Evolutionary conservation across 2,113 vertebrate genomes (phyloP), one percentile per base, ranked within the genome.

Genomic region (Atrichornis clamosus): DNA sequence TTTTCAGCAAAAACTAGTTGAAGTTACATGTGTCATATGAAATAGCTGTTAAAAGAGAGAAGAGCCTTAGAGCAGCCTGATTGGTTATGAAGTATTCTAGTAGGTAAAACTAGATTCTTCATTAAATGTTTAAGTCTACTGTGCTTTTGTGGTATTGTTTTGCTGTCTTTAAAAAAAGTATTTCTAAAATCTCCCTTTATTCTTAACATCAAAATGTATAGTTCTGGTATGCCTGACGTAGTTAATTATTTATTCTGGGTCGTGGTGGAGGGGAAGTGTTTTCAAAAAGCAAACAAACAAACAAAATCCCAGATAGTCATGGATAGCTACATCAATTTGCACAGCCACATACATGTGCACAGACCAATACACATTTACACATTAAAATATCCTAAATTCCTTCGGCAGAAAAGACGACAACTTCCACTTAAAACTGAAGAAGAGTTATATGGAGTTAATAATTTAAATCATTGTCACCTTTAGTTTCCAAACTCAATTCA

Each of bases 211-310:
- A 0, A 13, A 92, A 85, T 13, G 4, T n/a, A 10, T 28, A 27
- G 32, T 87, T 90, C 26, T 67, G n/a, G 30, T 80, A 18, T 32
- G 30, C 41, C 19, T 80, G 49, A 41, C 4, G 1, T 9, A 37
- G 42, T 64, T 63, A 50, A 39, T 74, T 78, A 37, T 44, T 78
- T 42, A 30, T 80, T 41, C 41, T 47, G 47, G 4, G 4, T 35
- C 39, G 7, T 46, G 21, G 55, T 4, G 9, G 13, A 3, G 17
- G 63, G 70, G 26, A 0, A 0, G 1, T 91, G 27, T 77, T 86
- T 93, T 39, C 26, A 63, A 68, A 46, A 79, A 63, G 19, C 7
- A 58, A 35, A n/a, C 46, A 56, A 35, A n/a, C 46, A 56, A 63
- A 46, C 19, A 32, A 56, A 47, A 7, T 39, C 17, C 15, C 24